Percentiles rank a stretch among this genome's conserved stretches.
Evolutionary conservation across 2,797 vertebrate genomes (phyloP).

Genomic region (Pteropus rufus): DNA sequence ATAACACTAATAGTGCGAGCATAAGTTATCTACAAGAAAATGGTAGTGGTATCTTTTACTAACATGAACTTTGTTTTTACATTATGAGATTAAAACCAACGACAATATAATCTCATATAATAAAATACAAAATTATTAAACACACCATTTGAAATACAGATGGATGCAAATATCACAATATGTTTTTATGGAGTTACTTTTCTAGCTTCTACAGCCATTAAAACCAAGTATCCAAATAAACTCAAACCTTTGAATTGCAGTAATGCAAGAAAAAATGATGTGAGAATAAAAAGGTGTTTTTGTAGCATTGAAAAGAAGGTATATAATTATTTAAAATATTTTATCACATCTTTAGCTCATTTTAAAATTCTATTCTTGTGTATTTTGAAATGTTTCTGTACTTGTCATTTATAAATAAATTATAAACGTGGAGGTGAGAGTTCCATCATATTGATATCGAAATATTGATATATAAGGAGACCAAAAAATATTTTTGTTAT

Average conservation of each 20-base stretch:
- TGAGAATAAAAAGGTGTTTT: neutral
- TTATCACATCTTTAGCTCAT: neutral
- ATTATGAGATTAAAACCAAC: neutral
- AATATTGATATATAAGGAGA: neutral
- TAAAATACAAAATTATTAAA: slow-evolving; percentile 4
- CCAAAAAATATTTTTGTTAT: neutral
- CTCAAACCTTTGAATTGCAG: neutral
- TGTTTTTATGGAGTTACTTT: neutral
- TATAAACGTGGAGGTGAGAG: neutral
- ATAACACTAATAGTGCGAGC: neutral
- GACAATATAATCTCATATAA: neutral
- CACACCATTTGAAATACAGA: neutral
- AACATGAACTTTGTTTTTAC: neutral
- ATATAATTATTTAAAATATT: neutral
- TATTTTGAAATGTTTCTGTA: neutral
- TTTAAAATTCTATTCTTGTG: neutral
- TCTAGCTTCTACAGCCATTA: neutral
- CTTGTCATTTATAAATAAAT: slow-evolving; percentile 2
- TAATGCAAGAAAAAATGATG: neutral
- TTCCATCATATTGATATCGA: neutral
- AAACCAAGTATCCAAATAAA: neutral
- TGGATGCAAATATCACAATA: neutral
- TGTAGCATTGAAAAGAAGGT: neutral
- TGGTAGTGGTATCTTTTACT: neutral
- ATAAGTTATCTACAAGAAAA: neutral